Evolutionary conservation across 2,113 vertebrate species (phyloP), one percentile per base, ranked within the genome.

Genomic region (Origma solitaria): DNA sequence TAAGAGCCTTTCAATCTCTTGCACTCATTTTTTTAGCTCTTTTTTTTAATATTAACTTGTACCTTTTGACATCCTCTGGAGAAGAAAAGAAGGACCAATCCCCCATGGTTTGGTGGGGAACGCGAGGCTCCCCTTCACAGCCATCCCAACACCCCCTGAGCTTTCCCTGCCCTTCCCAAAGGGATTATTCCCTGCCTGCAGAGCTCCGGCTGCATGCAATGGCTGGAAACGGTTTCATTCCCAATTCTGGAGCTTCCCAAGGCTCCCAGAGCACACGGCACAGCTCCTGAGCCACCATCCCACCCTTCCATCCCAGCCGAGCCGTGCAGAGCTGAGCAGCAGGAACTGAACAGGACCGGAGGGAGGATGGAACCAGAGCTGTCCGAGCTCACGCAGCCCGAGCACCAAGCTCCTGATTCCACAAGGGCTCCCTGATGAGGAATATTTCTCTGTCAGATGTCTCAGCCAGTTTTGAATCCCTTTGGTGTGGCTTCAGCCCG

Each of bases 21-120:
- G 1, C 54, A 76, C 31, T 53, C 0, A 9, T 90, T 82, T 80
- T 38, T 54, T 58, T 21, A 57, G 7, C 53, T 49, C 0, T 8
- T 90, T 82, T 81, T 85, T 79, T 62, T 24, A 7, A 20, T 15
- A 21, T 1, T 2, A 7, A 42, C 13, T 61, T 57, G 42, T 22
- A 28, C 33, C 68, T 42, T 44, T 7, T 57, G 40, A 45, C 50
- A 62, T 15, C 54, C 16, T 77, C 62, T 30, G 6, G 15, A 30
- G 19, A 25, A 31, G 5, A 20, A 27, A 33, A 30, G 3, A 1
- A 31, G 2, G 3, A 15, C 7, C 30, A 44, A 62, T 25, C 8
- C 15, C 57, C 37, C 15, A 0, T 0, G 0, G 23, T 15, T 28
- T 42, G 30, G n/a, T 15, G 27, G 24, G 17, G 23, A 13, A 8